Evolutionary conservation across 2,888 invertebrate genomes (phyloP), one percentile per base, ranked within the genome.

Genomic region (Taphrorychus bicolor): DNA sequence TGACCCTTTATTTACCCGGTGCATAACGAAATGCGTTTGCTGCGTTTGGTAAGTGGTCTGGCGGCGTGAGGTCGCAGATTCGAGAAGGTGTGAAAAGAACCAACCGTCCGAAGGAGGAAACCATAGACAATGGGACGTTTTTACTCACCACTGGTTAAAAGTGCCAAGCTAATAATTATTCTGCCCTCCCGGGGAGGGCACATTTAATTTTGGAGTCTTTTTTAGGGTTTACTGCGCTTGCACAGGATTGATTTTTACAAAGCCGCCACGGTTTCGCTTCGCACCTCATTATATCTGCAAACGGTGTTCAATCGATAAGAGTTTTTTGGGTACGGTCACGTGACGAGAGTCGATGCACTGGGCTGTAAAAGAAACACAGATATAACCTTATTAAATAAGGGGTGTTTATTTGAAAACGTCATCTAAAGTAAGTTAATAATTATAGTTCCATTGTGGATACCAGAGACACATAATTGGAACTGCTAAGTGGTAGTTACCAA

Each of bases 41-140:
- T 52, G 16, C 16, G 14, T 52, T 22, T 18, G 45, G 54, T 54
- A 54, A 54, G 54, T 54, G 54, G 54, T 54, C 24, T 54, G 59
- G 57, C 57, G 57, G 41, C 57, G 17, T 11, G 11, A 57, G 42
- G 57, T 57, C 42, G 57, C 57, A 11, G 57, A 16, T 41, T 42
- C 5, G n/a, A n/a, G 21, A 14, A 57, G 57, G 57, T 57, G 57
- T 42, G 57, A 57, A 57, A 57, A 17, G 23, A 32, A 32, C 32
- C 9, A 32, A 32, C 7, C 3, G 32, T 11, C 11, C 7, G 32
- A 32, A 3, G 3, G 11, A 32, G 1, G 32, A 32, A 32, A 32
- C 11, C 32, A 9, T 11, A 32, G 3, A 9, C 3, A 3, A 32
- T 32, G 11, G 1, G 2, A 3, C 9, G 3, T 32, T 32, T 32